Percentiles rank a stretch among this genome's conserved stretches.
Conservation (phyloP, 1,140 invertebrate genomes). For the Drosophila tsacasi region DNA sequence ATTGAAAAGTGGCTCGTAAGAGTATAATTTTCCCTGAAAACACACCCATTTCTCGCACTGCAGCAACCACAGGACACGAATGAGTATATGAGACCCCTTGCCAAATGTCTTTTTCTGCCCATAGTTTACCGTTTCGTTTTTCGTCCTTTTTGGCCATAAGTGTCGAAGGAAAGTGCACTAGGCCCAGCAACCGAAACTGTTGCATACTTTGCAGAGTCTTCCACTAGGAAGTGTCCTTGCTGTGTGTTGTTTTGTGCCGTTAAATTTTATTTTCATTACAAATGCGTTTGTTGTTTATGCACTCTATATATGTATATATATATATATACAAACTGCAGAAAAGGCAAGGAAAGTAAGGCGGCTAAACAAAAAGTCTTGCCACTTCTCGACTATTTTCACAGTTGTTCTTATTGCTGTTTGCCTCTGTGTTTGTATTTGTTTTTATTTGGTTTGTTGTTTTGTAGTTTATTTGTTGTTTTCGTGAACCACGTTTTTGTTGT, state of each 20-base stretch:
- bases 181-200: slow-evolving; percentile 55
- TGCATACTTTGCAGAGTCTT: slow-evolving; percentile 75
- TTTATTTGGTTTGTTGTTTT: slow-evolving; percentile 13
- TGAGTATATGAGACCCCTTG: slow-evolving; percentile 4
- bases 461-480: slow-evolving; percentile 48
- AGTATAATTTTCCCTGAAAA: background rate
- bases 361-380: slow-evolving; percentile 42
- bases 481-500: slow-evolving; percentile 60
- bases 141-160: slow-evolving; percentile 24
- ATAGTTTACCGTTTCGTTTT: slow-evolving; percentile 3
- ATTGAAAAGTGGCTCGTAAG: background rate
- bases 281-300: slow-evolving; percentile 74
- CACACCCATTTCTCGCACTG: slow-evolving; percentile 5
- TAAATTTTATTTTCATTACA: slow-evolving; percentile 80
- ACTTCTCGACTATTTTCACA: slow-evolving; percentile 45
- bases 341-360: slow-evolving; percentile 16
- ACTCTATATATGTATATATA: slow-evolving; percentile 21
- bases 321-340: background rate
- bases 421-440: slow-evolving; percentile 14
- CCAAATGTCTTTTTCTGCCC: slow-evolving; percentile 39
- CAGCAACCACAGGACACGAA: background rate
- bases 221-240: slow-evolving; percentile 65
- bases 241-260: slow-evolving; percentile 45
- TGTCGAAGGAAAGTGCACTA: slow-evolving; percentile 39
- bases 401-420: slow-evolving; percentile 35